Conservation (phyloP, 2,888 invertebrate genomes). For the Hemistola chrysoprasaria region DNA sequence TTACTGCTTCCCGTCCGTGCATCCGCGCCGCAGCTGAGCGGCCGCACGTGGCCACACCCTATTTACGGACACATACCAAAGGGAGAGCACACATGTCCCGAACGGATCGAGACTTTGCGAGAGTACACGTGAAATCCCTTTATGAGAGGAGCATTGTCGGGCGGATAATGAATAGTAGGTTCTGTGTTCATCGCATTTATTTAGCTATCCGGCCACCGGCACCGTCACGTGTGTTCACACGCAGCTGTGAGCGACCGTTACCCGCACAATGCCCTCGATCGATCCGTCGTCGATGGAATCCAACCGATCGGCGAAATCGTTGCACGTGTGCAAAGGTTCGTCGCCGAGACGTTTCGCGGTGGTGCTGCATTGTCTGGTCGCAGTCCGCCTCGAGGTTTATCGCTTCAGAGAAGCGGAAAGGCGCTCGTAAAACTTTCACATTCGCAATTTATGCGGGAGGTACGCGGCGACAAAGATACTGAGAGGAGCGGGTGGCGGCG, state of each 20-base stretch:
- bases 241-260: slow-evolving; percentile 81
- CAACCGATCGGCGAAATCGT: slow-evolving; percentile 73
- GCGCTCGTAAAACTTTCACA: slow-evolving; percentile 81
- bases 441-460: slow-evolving; percentile 73
- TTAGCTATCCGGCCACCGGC: slow-evolving; percentile 80
- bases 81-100: slow-evolving; percentile 81
- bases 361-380: slow-evolving; percentile 67
- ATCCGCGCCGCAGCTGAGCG: slow-evolving; percentile 80
- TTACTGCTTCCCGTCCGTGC: slow-evolving; percentile 78
- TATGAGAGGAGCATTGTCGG: slow-evolving; percentile 78
- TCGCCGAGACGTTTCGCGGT: slow-evolving; percentile 65
- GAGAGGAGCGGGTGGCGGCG: slow-evolving; percentile 62
- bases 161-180: slow-evolving; percentile 77
- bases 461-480: slow-evolving; percentile 73
- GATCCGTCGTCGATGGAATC: slow-evolving; percentile 74
- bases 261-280: slow-evolving; percentile 81
- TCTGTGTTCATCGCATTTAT: slow-evolving; percentile 72
- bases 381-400: slow-evolving; percentile 56
- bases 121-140: slow-evolving; percentile 81
- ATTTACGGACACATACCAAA: slow-evolving; percentile 79
- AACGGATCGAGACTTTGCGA: slow-evolving; percentile 79
- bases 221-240: slow-evolving; percentile 74
- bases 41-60: slow-evolving; percentile 81
- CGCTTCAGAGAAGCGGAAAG: slow-evolving; percentile 73
- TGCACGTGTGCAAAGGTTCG: slow-evolving; percentile 68